Base-by-base conservation (phyloP, 2,797 vertebrate genomes). In the Otus scops region DNA sequence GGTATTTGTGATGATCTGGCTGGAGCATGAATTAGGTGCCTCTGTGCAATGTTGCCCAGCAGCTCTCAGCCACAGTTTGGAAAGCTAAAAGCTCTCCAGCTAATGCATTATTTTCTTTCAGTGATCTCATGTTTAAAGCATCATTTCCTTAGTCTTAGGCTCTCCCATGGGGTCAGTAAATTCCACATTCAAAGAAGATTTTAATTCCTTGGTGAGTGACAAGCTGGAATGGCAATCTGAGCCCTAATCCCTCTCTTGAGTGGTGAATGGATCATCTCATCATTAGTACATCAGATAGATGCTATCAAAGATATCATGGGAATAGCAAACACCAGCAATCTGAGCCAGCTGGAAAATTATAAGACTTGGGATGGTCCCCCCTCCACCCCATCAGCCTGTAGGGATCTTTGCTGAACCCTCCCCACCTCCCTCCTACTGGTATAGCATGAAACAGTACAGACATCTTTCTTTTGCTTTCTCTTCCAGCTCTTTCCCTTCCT, bases 171-270 rank as follows among this genome's bases (percentile, higher is more conserved):
- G 87, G 38, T 89, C 92, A 91, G 92, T 93, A 95, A 96, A 90
- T 93, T 94, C 83, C 54, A 54, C n/a, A 75, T 86, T 92, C 94
- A 95, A 96, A 97, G 83, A 94, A 92, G 84, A 92, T 93, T 96
- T 95, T 94, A 97, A 96, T 94, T 95, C 89, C 82, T 88, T 85
- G 50, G 45, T 94, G 94, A 96, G 73, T 96, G 94, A 96, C 95
- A 88, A 90, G 94, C n/a, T 79, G 74, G 91, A 92, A 93, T 93
- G 92, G 92, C 0, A 0, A 93, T 94, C 89, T 71, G 61, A 90
- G 47, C 48, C 70, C 43, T 96, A 94, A 95, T 93, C 91, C 69
- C 36, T 92, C 69, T 85, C 73, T 84, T 51, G 60, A 92, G 68
- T 67, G 60, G 43, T 80, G 81, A 94, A 91, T 36, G 63, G 87